These are phyloP conservation scores for Zapus hudsonius DNA, from an alignment of 2,113 vertebrate genomes.

Conservation along the genomic window DNA sequence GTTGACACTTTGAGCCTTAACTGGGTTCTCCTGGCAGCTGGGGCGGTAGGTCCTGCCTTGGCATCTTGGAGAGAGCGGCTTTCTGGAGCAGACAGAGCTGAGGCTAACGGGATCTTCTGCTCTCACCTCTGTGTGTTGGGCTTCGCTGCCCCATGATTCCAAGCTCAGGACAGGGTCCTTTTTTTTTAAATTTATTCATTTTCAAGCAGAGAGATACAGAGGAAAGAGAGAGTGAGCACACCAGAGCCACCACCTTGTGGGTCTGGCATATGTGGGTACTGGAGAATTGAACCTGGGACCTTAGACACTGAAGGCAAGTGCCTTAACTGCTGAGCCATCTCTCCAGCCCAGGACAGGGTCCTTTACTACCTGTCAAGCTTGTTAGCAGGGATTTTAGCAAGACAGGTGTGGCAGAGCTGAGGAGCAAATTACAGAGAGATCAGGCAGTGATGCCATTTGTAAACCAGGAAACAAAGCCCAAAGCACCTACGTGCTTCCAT, in stretches of 20 bases:
- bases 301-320: too few relatives aligned
- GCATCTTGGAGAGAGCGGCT: neutral
- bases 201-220: too few relatives aligned
- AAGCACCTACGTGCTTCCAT: neutral
- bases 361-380: neutral
- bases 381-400: rapidly evolving
- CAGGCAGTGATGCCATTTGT: neutral
- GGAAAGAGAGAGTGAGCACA: too few relatives aligned
- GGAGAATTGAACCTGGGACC: too few relatives aligned
- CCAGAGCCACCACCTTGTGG: too few relatives aligned
- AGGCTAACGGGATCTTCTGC: neutral
- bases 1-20: neutral
- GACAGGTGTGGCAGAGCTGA: rapidly evolving
- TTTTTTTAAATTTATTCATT: too few relatives aligned
- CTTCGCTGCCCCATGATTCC: too few relatives aligned
- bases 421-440: neutral
- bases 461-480: neutral
- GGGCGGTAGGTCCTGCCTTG: neutral
- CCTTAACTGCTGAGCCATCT: too few relatives aligned
- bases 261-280: too few relatives aligned
- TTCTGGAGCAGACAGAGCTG: rapidly evolving
- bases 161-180: rapidly evolving
- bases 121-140: rapidly evolving
- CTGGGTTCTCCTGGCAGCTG: neutral
- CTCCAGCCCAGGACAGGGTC: rapidly evolving